Conservation (phyloP, 1,140 invertebrate genomes). For the Drosophila kanapiae region DNA sequence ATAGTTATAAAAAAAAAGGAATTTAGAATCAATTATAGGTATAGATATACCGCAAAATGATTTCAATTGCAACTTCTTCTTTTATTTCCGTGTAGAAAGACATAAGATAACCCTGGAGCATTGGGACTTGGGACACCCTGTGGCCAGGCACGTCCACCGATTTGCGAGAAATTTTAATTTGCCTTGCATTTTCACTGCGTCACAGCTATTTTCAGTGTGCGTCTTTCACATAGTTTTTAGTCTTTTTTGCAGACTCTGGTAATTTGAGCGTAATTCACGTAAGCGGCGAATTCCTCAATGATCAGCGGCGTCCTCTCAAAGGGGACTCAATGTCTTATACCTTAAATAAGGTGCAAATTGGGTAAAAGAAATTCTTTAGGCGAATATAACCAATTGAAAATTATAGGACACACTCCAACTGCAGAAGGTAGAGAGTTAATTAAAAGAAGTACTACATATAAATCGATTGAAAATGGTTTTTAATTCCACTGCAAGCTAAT, state of each 20-base stretch:
- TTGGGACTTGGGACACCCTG: constrained; percentile 20
- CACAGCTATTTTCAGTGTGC: constrained; percentile 74
- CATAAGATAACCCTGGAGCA: not conserved
- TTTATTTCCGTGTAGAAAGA: not conserved
- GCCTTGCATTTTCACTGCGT: constrained; percentile 73
- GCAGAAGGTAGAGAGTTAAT: not conserved
- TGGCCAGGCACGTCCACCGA: constrained; percentile 28
- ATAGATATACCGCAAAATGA: not conserved
- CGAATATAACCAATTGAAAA: not conserved
- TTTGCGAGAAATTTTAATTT: constrained; percentile 81
- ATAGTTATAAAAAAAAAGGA: not conserved
- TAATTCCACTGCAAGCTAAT: not conserved
- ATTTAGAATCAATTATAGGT: not conserved
- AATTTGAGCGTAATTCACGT: constrained; percentile 81
- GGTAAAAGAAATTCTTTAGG: not conserved
- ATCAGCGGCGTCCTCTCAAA: constrained; percentile 7
- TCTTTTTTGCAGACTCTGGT: constrained; percentile 51
- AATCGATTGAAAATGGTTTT: not conserved
- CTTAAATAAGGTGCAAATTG: not conserved
- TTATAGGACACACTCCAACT: not conserved
- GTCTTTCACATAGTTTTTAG: constrained; percentile 8
- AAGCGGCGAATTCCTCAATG: constrained; percentile 59
- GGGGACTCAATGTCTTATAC: not conserved
- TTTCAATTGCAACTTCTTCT: not conserved
- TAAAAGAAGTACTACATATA: not conserved